Percentiles rank a stretch among this genome's conserved stretches.
Evolutionary conservation across 2,797 vertebrate species (phyloP).

Genomic region (Ispidina lecontei): DNA sequence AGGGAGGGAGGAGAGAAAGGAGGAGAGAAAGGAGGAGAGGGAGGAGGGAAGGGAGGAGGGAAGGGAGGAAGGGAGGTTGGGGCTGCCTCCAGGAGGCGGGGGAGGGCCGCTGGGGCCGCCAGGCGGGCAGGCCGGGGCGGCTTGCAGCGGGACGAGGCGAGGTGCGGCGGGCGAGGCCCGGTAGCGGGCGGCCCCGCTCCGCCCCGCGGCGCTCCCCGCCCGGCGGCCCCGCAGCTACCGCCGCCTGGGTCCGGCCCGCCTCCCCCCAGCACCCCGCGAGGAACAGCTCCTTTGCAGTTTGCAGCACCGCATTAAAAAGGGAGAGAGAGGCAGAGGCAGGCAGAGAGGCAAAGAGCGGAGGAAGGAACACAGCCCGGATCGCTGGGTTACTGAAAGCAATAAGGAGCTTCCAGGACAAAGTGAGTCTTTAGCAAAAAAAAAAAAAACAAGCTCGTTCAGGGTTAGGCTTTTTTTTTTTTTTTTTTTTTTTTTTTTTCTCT

Average conservation of each 20-base stretch:
- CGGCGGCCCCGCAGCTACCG: neutral
- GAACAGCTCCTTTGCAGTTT: constrained; percentile 55
- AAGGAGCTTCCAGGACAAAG: constrained; percentile 2
- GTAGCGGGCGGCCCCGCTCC: neutral
- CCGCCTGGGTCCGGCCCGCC: neutral
- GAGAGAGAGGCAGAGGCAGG: neutral
- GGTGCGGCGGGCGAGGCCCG: neutral
- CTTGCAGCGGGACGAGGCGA: neutral
- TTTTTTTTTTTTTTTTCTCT: neutral
- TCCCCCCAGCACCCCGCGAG: constrained; percentile 53
- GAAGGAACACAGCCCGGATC: neutral
- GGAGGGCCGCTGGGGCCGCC: constrained; percentile 42
- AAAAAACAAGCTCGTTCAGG: neutral
- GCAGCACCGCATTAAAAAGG: constrained; percentile 8
- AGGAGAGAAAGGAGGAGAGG: neutral
- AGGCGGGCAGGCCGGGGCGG: neutral
- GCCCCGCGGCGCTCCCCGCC: constrained; percentile 2
- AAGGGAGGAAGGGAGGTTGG: neutral
- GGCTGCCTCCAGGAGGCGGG: constrained; percentile 55
- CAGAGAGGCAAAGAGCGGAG: neutral
- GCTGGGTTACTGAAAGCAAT: neutral
- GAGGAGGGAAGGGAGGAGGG: neutral
- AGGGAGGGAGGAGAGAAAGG: neutral
- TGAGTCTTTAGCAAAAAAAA: neutral
- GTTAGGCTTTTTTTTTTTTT: neutral